Conservation (phyloP, 2,113 vertebrate species). For the Xenopus tropicalis region DNA sequence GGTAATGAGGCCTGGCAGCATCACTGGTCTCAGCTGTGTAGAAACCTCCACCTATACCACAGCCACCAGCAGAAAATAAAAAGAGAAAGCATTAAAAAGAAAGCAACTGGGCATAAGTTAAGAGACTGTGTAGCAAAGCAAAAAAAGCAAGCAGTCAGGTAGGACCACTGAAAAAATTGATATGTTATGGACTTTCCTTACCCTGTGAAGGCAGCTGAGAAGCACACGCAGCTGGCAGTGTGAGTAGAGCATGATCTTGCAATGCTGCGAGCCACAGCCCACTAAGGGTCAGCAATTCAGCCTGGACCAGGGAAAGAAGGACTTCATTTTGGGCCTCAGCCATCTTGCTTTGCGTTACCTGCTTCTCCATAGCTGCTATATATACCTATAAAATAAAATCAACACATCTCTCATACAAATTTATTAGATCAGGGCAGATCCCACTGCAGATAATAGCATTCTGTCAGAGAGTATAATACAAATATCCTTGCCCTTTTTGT, state of each 20-base stretch:
- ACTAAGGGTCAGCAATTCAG: constrained; percentile 79
- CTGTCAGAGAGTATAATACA: too few relatives aligned
- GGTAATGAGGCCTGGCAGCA: constrained; percentile 78
- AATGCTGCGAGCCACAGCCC: constrained; percentile 86
- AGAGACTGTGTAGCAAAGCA: neutral
- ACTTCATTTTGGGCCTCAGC: constrained; percentile 52
- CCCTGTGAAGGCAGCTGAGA: constrained; percentile 76
- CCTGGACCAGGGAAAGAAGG: constrained; percentile 77
- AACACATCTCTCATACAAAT: neutral
- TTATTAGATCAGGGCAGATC: neutral
- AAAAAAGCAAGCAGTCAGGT: neutral
- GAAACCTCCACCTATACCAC: constrained; percentile 78
- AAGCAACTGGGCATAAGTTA: neutral
- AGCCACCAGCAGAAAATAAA: constrained; percentile 21
- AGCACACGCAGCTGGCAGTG: constrained; percentile 73
- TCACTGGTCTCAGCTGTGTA: constrained; percentile 83
- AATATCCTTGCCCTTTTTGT: neutral
- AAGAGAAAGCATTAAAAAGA: neutral
- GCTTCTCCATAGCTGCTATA: constrained; percentile 78
- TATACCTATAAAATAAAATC: constrained; percentile 72
- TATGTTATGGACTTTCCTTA: constrained; percentile 50
- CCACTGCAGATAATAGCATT: too few relatives aligned
- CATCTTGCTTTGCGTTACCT: constrained; percentile 54
- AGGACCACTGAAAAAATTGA: neutral
- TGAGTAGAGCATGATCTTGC: constrained; percentile 85